Conservation (phyloP, 2,797 vertebrate genomes). For the Corythornis leucogaster region DNA sequence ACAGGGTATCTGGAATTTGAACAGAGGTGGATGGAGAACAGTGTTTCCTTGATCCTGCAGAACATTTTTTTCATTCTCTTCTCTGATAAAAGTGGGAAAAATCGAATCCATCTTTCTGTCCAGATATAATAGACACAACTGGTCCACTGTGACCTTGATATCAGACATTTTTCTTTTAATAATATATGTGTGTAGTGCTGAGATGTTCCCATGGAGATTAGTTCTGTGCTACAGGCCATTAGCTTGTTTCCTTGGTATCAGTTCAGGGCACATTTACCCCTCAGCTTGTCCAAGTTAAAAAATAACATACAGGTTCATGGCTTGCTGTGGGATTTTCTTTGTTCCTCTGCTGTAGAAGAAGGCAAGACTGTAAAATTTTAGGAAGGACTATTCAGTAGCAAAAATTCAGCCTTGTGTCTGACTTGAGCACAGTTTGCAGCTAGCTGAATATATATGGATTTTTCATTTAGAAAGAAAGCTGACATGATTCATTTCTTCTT, state of each 20-base stretch:
- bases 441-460: background rate
- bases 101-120: constrained; percentile 25
- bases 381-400: background rate
- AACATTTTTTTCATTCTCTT: background rate
- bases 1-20: background rate
- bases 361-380: background rate
- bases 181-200: constrained; percentile 24
- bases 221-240: constrained; percentile 47
- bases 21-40: background rate
- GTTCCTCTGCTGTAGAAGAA: background rate
- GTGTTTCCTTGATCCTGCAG: constrained; percentile 8
- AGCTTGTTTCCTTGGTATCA: constrained; percentile 56
- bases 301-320: background rate
- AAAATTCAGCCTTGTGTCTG: background rate
- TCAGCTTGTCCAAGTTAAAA: background rate
- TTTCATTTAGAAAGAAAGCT: background rate
- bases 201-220: constrained; percentile 60
- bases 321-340: background rate
- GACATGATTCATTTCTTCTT: background rate
- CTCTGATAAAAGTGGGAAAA: background rate
- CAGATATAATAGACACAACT: constrained; percentile 27
- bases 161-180: constrained; percentile 45
- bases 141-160: constrained; percentile 35
- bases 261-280: constrained; percentile 6
- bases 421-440: background rate